Conservation (phyloP, 2,113 vertebrate genomes). For the Brachyhypopomus occidentalis region DNA sequence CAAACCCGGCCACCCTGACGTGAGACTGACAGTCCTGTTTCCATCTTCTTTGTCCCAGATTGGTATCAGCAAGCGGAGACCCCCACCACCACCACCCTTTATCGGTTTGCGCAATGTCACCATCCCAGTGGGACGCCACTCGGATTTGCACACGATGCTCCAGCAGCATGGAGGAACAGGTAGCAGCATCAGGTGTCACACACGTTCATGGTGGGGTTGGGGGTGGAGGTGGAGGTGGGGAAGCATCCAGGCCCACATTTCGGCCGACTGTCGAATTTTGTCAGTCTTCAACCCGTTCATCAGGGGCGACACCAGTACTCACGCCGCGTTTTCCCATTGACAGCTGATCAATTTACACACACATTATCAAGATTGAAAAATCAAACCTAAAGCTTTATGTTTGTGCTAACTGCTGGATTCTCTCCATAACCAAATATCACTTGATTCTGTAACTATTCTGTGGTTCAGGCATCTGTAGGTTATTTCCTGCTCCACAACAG, state of each 20-base stretch:
- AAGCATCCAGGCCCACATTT: constrained; percentile 39
- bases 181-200: constrained; percentile 27
- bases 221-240: neutral
- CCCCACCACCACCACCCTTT: constrained; percentile 19
- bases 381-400: constrained; percentile 26
- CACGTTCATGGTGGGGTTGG: neutral
- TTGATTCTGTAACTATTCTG: neutral
- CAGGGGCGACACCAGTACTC: constrained; percentile 15
- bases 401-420: neutral
- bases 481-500: constrained; percentile 33
- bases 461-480: constrained; percentile 9
- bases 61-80: constrained; percentile 22
- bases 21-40: constrained; percentile 23
- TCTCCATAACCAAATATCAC: neutral
- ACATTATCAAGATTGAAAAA: neutral
- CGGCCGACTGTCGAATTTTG: constrained; percentile 33
- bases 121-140: constrained; percentile 16
- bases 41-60: constrained; percentile 27
- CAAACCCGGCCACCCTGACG: constrained; percentile 24
- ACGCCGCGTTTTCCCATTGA: neutral
- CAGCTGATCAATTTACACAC: constrained; percentile 24
- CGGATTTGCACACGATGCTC: neutral
- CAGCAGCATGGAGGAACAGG: neutral
- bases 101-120: constrained; percentile 17
- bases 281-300: constrained; percentile 22